Percentiles rank a stretch among this genome's conserved stretches.
Evolutionary conservation across 2,113 vertebrate genomes (phyloP).

Genomic region (Hipposideros armiger): DNA sequence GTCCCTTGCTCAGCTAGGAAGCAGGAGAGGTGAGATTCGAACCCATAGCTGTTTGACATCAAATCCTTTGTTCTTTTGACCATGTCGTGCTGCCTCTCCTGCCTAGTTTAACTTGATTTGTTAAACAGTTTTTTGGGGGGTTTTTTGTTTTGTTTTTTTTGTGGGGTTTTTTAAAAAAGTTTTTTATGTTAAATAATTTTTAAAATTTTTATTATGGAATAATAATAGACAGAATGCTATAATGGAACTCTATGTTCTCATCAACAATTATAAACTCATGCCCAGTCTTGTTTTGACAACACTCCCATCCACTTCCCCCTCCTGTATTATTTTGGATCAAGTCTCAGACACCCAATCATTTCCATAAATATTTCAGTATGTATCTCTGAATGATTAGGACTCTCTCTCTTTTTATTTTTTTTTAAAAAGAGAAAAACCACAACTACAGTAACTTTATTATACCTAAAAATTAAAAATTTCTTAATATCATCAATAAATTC

Average conservation of each 20-base stretch:
- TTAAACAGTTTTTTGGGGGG: background rate
- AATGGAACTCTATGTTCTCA: background rate
- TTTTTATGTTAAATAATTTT: slow-evolving; percentile 16
- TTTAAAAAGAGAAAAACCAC: background rate
- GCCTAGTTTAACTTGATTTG: slow-evolving; percentile 4
- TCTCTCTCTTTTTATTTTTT: background rate
- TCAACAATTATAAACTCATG: slow-evolving; percentile 4
- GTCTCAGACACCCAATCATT: slow-evolving; percentile 16
- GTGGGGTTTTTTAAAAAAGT: too few species aligned
- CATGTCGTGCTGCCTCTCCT: background rate
- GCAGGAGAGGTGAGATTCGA: background rate
- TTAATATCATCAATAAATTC: background rate
- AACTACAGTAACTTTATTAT: background rate
- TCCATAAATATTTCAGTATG: slow-evolving; percentile 18
- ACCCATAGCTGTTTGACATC: background rate
- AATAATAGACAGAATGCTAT: background rate
- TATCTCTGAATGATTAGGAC: background rate
- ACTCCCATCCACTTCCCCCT: background rate
- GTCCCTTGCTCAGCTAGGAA: background rate
- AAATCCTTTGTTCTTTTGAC: background rate
- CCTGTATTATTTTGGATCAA: slow-evolving; percentile 49
- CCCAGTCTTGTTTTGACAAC: slow-evolving; percentile 24
- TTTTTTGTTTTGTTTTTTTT: too few species aligned
- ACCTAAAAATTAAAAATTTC: slow-evolving; percentile 42
- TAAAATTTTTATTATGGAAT: background rate